Percentiles rank a stretch among this genome's conserved stretches.
phyloP scores from a whole-genome alignment of 2,888 invertebrate genomes.

The Drosophila dives region DNA sequence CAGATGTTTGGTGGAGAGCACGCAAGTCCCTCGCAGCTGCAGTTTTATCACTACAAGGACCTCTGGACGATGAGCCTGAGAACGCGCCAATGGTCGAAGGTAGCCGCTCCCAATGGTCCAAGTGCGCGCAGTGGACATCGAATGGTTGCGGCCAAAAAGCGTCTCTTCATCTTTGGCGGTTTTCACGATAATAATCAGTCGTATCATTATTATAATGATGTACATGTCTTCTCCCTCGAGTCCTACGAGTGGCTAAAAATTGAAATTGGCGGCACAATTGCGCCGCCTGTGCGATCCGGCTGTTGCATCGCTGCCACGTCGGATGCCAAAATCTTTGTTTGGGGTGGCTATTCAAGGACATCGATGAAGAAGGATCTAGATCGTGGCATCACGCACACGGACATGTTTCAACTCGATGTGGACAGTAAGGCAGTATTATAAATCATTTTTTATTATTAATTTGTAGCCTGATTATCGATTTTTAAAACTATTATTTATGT shows the following conservation, averaged over 20 bases:
- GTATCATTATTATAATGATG: conserved; percentile 95
- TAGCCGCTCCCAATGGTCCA: conserved; percentile 90
- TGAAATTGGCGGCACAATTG: conserved; percentile 87
- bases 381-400: conserved; percentile 89
- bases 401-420: conserved; percentile 88
- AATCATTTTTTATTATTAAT: not conserved
- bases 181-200: conserved; percentile 95
- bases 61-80: conserved; percentile 93
- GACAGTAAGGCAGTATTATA: conserved; percentile 82
- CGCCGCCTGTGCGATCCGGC: conserved; percentile 92
- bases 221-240: conserved; percentile 92
- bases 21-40: conserved; percentile 94
- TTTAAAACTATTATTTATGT: too few species aligned
- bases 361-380: conserved; percentile 90
- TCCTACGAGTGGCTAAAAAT: conserved; percentile 92
- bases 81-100: conserved; percentile 93
- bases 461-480: too few species aligned
- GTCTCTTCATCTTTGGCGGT: conserved; percentile 94
- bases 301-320: conserved; percentile 86
- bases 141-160: conserved; percentile 92
- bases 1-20: conserved; percentile 95
- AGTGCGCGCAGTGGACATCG: conserved; percentile 95
- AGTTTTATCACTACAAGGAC: conserved; percentile 97
- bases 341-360: conserved; percentile 92
- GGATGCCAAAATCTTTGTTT: conserved; percentile 89